phyloP scores from a whole-genome alignment of 2,113 vertebrate genomes.

The Mus pahari region DNA sequence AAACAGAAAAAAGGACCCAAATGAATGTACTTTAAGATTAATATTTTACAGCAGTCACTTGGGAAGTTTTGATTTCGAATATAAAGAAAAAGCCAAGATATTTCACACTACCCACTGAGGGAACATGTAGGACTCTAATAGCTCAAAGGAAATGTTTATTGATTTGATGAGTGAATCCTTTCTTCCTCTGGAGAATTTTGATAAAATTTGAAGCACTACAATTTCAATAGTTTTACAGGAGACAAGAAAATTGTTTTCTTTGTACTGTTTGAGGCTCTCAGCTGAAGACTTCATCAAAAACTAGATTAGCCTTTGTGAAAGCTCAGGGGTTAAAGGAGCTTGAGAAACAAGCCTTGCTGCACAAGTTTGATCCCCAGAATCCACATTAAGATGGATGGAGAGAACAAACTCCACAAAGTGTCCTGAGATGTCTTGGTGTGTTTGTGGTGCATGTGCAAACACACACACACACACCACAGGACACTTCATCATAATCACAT shows the following conservation, averaged over 20 bases:
- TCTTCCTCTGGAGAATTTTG: background rate
- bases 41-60: background rate
- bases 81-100: background rate
- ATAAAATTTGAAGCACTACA: background rate
- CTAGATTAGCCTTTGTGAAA: background rate
- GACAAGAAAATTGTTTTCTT: background rate
- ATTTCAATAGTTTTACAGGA: background rate
- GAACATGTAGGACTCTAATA: background rate
- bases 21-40: background rate
- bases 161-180: background rate
- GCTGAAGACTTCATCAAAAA: background rate
- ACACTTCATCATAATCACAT: background rate
- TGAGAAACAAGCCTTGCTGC: background rate
- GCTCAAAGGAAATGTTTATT: background rate
- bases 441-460: background rate
- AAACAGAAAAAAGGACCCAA: background rate
- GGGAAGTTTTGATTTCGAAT: conserved; percentile 13
- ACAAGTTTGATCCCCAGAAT: background rate
- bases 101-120: background rate
- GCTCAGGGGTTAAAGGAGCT: background rate
- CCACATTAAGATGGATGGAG: background rate
- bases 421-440: background rate
- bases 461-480: background rate
- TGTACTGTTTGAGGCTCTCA: background rate
- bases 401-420: background rate